Evolutionary conservation across 2,113 vertebrate genomes (phyloP).

Genomic region (Terrapene triunguis): DNA sequence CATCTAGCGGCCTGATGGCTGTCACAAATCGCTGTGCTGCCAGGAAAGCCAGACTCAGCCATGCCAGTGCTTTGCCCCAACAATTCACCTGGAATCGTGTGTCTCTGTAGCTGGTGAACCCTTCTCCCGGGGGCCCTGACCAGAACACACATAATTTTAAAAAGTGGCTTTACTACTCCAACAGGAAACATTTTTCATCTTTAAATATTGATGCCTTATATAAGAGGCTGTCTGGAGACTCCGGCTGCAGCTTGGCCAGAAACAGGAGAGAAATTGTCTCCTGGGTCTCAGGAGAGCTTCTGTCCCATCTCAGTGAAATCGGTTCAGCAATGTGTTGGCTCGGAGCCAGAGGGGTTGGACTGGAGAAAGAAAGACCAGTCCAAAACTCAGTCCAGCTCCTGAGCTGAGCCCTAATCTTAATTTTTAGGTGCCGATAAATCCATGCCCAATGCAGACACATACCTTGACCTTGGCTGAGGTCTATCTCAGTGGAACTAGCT

Average conservation of each 20-base stretch:
- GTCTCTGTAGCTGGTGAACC: neutral
- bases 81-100: neutral
- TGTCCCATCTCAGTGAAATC: neutral
- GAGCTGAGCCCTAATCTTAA: neutral
- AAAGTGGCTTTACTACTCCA: neutral
- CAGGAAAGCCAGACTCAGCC: neutral
- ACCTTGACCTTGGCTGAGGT: neutral
- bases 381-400: neutral
- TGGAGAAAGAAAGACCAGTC: neutral
- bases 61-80: neutral
- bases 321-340: neutral
- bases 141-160: neutral
- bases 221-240: neutral
- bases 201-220: conserved; percentile 23
- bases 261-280: neutral
- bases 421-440: neutral
- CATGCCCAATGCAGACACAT: neutral
- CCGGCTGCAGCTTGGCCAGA: neutral
- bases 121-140: neutral
- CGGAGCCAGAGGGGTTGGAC: neutral
- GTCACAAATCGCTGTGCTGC: neutral
- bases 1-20: neutral
- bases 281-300: neutral
- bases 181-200: conserved; percentile 11
- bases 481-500: neutral